Evolutionary conservation across 2,113 vertebrate species (phyloP).

Genomic region (Lontra canadensis): DNA sequence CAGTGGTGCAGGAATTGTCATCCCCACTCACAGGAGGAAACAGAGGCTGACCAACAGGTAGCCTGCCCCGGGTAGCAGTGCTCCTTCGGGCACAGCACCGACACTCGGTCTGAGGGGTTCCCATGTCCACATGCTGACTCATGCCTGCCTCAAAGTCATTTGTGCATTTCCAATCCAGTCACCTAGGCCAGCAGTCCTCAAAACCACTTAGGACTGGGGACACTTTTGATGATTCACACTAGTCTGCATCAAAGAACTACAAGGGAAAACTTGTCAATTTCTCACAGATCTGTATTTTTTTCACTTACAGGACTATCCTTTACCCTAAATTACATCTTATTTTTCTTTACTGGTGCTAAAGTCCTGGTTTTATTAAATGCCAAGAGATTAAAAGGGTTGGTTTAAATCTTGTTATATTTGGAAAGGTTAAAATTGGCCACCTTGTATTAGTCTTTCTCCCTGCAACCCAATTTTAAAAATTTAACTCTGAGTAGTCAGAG

Average conservation of each 20-base stretch:
- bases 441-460: not conserved
- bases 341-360: not conserved
- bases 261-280: not conserved
- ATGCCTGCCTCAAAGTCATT: not conserved
- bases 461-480: not conserved
- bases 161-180: not conserved
- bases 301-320: not conserved
- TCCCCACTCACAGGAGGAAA: not conserved
- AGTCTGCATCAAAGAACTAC: not conserved
- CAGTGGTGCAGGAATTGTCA: too few species aligned
- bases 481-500: not conserved
- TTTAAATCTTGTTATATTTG: not conserved
- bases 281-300: not conserved
- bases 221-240: not conserved
- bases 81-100: accelerated
- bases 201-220: not conserved
- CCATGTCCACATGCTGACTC: not conserved
- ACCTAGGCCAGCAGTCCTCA: not conserved
- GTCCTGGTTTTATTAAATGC: constrained; percentile 9
- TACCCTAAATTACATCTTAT: not conserved
- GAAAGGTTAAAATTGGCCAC: not conserved
- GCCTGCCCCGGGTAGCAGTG: not conserved
- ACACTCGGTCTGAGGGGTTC: not conserved
- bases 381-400: not conserved
- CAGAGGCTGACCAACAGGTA: not conserved